Percentiles rank a stretch among this genome's conserved stretches.
Conservation (phyloP, 1,140 invertebrate genomes). For the Solenopsis fugax region DNA sequence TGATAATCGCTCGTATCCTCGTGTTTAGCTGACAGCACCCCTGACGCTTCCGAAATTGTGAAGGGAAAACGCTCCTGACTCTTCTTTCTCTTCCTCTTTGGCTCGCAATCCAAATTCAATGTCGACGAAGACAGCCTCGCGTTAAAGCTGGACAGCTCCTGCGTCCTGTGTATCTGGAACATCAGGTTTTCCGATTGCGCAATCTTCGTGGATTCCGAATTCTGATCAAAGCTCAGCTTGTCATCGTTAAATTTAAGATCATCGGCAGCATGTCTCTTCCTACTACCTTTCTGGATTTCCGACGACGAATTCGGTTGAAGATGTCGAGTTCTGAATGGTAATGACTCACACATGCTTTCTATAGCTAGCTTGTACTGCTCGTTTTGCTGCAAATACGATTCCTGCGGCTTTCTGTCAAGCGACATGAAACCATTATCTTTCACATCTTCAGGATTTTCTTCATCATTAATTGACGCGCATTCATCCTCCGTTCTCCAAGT, state of each 20-base stretch:
- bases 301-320: not conserved
- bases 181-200: constrained; percentile 65
- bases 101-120: constrained; percentile 69
- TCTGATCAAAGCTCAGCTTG: not conserved
- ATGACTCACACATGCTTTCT: not conserved
- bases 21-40: constrained; percentile 46
- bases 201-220: constrained; percentile 17
- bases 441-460: not conserved
- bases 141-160: constrained; percentile 23
- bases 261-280: not conserved
- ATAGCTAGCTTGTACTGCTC: not conserved
- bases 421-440: not conserved
- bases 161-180: constrained; percentile 54
- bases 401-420: not conserved
- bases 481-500: constrained; percentile 51
- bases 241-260: not conserved
- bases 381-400: not conserved
- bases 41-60: constrained; percentile 76
- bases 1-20: constrained; percentile 25
- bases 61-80: constrained; percentile 79
- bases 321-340: not conserved
- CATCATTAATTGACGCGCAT: constrained; percentile 19
- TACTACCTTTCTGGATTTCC: not conserved
- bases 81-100: constrained; percentile 65
- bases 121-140: constrained; percentile 64